These are phyloP conservation scores for Idaea straminata DNA, from an alignment of 2,888 invertebrate species.

Conservation along the genomic window DNA sequence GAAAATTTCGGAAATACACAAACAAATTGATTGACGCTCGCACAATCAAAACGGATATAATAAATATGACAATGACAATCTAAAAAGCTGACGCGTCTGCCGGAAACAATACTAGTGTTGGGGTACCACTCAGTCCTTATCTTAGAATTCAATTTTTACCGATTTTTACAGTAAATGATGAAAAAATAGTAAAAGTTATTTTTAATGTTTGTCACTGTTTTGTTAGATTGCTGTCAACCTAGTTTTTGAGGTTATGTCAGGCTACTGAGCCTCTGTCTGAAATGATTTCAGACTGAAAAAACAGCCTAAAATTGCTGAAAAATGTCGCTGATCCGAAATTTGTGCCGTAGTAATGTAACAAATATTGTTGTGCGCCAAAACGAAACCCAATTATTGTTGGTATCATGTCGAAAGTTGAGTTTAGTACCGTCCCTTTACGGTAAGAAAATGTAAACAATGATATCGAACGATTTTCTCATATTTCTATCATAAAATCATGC, in stretches of 20 bases:
- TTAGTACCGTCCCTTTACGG: slow-evolving; percentile 67
- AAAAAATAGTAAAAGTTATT: neutral
- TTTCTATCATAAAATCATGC: neutral
- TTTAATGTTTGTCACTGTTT: neutral
- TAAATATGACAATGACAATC: neutral
- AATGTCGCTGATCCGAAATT: slow-evolving; percentile 53
- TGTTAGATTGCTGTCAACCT: neutral
- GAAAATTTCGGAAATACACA: neutral
- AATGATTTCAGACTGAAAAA: neutral
- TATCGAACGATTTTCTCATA: neutral
- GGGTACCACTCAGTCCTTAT: neutral
- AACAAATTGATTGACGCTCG: neutral
- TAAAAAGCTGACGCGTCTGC: neutral
- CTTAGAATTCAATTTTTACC: neutral
- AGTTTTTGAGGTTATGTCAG: neutral
- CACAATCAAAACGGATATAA: slow-evolving; percentile 1
- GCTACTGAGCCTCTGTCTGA: neutral
- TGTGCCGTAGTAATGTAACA: slow-evolving; percentile 39
- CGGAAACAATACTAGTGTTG: neutral
- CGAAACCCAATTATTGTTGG: slow-evolving; percentile 47
- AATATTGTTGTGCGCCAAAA: slow-evolving; percentile 38
- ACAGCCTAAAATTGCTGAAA: slow-evolving; percentile 6
- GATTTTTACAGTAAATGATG: neutral
- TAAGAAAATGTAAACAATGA: slow-evolving; percentile 35
- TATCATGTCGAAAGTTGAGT: slow-evolving; percentile 61